Evolutionary conservation across 2,888 invertebrate species (phyloP), one percentile per base, ranked within the genome.

Genomic region (Muschampia plurimacula): DNA sequence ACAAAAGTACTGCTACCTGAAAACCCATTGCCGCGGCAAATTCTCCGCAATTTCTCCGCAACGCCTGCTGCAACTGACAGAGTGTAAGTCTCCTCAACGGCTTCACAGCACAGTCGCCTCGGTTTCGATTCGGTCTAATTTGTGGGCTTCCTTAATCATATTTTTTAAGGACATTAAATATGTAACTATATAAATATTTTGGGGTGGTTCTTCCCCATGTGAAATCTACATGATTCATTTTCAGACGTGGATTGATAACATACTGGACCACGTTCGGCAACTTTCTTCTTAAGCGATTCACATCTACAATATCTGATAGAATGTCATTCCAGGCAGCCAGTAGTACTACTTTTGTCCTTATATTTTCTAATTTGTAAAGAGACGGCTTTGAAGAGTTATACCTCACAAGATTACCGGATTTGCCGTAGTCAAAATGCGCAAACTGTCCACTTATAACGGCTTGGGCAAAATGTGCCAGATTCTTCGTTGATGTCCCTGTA

Each of bases 141-240:
- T 44, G 44, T 52, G n/a, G 39, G 7, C 39, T 22, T 22, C 22
- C 6, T 57, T 57, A 52, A 10, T 28, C 57, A 28, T 57, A 57
- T 12, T 12, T 57, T 32, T 32, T n/a, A 12, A 57, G 57, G 2
- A 55, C 46, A 8, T 75, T 52, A 44, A 74, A 72, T 67, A 82
- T 73, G 52, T 77, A 73, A 0, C 77, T 78, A 66, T 75, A 77
- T 52, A 82, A 69, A 69, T 79, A 79, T 6, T 65, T 62, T n/a
- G 72, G 41, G 63, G 75, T 77, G 49, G 75, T 69, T 57, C 76
- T 73, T 7, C 79, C 81, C 79, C 79, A 80, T 8, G 75, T 28
- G 28, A 78, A 79, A 59, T 83, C 83, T 4, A 75, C 13, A 49
- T 84, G 84, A 46, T 79, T 80, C 65, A 77, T 77, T 3, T 72